Evolutionary conservation across 2,888 invertebrate species (phyloP).

Genomic region (Melanostoma scalare): DNA sequence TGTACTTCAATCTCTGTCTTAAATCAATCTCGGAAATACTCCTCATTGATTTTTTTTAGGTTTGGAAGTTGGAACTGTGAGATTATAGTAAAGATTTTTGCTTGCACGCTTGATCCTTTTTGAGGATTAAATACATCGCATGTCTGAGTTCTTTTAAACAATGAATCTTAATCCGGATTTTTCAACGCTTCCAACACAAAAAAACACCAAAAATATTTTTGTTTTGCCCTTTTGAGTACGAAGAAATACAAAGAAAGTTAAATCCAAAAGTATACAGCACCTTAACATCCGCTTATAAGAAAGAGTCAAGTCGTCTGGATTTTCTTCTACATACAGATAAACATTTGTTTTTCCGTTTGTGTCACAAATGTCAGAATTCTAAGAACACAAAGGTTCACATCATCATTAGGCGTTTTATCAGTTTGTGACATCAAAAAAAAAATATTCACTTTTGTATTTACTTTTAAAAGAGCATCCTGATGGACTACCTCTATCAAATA

Average conservation of each 20-base stretch:
- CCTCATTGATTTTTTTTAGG: no score
- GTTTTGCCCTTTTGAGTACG: slow-evolving; percentile 9
- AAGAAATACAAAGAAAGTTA: not conserved
- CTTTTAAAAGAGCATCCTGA: slow-evolving; percentile 47
- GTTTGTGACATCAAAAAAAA: slow-evolving; percentile 52
- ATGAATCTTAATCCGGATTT: slow-evolving; percentile 56
- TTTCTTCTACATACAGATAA: slow-evolving; percentile 25
- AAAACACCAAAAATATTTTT: slow-evolving; percentile 26
- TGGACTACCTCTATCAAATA: slow-evolving; percentile 4
- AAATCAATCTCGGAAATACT: no score
- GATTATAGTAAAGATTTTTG: no score
- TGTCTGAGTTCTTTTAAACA: no score
- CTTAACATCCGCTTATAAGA: slow-evolving; percentile 61
- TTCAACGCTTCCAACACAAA: slow-evolving; percentile 60
- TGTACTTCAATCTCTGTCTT: no score
- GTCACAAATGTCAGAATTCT: slow-evolving; percentile 24
- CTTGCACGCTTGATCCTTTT: slow-evolving; percentile 26
- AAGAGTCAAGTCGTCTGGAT: slow-evolving; percentile 62
- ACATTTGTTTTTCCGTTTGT: not conserved
- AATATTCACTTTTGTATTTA: slow-evolving; percentile 13
- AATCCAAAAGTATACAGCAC: slow-evolving; percentile 36
- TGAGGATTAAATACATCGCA: slow-evolving; percentile 35
- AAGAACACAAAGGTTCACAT: slow-evolving; percentile 18
- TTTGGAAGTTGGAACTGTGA: no score
- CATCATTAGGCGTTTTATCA: slow-evolving; percentile 53